Evolutionary conservation across 2,888 invertebrate genomes (phyloP).

Genomic region (Nephrotoma flavescens): DNA sequence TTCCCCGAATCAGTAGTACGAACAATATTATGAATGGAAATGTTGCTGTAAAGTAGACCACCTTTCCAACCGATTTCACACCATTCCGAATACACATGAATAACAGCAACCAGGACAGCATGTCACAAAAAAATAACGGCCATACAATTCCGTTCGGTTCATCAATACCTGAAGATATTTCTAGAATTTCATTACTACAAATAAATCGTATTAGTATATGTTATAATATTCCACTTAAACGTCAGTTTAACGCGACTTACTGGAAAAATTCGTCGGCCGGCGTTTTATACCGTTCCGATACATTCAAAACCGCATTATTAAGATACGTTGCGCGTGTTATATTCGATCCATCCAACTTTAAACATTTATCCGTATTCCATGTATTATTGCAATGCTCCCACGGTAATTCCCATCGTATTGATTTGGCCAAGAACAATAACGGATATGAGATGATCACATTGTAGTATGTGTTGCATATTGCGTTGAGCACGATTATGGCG

Average conservation of each 20-base stretch:
- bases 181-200: constrained; percentile 60
- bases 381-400: constrained; percentile 64
- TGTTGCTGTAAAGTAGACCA: constrained; percentile 74
- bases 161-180: constrained; percentile 57
- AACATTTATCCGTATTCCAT: constrained; percentile 71
- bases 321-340: not conserved
- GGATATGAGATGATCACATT: constrained; percentile 78
- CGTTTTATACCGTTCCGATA: constrained; percentile 33
- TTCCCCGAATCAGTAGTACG: constrained; percentile 56
- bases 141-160: constrained; percentile 65
- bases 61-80: constrained; percentile 53
- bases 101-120: constrained; percentile 64
- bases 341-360: constrained; percentile 23
- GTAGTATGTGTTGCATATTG: constrained; percentile 70
- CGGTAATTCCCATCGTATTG: constrained; percentile 49
- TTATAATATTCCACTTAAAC: not conserved
- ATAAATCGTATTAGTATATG: not conserved
- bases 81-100: constrained; percentile 78
- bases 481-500: constrained; percentile 64
- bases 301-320: constrained; percentile 6
- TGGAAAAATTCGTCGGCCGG: constrained; percentile 75
- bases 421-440: constrained; percentile 58
- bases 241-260: constrained; percentile 34
- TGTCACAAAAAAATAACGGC: constrained; percentile 60
- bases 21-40: constrained; percentile 66